These are phyloP conservation scores for Beris chalybata DNA, from an alignment of 2,888 invertebrate species.

Conservation along the genomic window DNA sequence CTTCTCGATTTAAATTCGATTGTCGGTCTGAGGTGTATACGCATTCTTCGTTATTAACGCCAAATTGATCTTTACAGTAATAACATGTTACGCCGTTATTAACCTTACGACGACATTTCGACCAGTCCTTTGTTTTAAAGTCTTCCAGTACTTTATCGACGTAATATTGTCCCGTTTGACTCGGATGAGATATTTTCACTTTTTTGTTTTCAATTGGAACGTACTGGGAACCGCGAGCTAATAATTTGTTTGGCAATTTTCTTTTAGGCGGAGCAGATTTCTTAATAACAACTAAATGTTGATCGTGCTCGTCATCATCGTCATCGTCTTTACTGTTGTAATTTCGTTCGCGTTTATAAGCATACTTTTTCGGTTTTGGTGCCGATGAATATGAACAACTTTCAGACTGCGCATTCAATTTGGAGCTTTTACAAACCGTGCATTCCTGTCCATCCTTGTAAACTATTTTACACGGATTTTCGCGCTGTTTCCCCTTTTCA, in stretches of 20 bases:
- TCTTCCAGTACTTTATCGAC: conserved; percentile 73
- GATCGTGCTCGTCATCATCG: conserved; percentile 35
- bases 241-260: not conserved
- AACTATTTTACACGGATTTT: conserved; percentile 67
- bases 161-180: not conserved
- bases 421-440: conserved; percentile 72
- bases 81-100: conserved; percentile 78
- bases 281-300: conserved; percentile 30
- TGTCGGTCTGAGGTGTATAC: conserved; percentile 68
- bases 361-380: conserved; percentile 71
- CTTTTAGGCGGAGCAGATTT: not conserved
- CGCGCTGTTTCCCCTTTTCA: conserved; percentile 63
- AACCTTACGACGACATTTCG: conserved; percentile 70
- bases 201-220: not conserved
- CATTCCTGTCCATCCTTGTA: conserved; percentile 65
- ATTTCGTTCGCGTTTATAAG: conserved; percentile 67
- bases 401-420: conserved; percentile 75
- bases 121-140: conserved; percentile 71
- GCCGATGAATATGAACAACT: conserved; percentile 77
- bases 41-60: conserved; percentile 75
- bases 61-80: conserved; percentile 69
- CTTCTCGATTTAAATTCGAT: not conserved
- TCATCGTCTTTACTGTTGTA: conserved; percentile 61
- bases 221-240: not conserved
- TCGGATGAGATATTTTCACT: not conserved